These are phyloP conservation scores for Shinisaurus crocodilurus DNA, from an alignment of 2,113 vertebrate genomes.

Conservation along the genomic window DNA sequence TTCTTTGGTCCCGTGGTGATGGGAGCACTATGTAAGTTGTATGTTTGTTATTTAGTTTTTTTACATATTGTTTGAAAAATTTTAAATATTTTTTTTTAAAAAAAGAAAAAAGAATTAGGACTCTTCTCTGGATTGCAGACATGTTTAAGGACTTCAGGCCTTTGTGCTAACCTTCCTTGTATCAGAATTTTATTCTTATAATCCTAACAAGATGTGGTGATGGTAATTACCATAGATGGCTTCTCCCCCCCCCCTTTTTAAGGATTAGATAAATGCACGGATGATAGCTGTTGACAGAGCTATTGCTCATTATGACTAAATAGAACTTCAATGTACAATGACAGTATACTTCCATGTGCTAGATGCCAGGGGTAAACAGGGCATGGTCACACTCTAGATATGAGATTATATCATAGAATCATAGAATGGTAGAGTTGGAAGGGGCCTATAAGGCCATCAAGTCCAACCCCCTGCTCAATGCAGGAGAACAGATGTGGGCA, in stretches of 20 bases:
- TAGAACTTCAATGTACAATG: neutral
- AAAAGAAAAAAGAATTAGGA: too few relatives aligned
- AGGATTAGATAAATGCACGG: neutral
- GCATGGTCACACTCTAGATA: neutral
- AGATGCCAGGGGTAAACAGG: neutral
- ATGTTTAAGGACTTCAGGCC: slow-evolving; percentile 1
- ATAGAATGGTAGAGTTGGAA: too few relatives aligned
- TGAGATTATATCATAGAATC: neutral
- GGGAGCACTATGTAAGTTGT: too few relatives aligned
- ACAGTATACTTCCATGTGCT: neutral
- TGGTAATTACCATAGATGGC: neutral
- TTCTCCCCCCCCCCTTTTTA: neutral
- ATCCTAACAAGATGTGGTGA: neutral
- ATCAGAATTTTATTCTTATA: neutral
- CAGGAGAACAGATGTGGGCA: too few relatives aligned
- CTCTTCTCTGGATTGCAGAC: neutral
- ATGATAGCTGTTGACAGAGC: neutral
- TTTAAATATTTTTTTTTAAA: too few relatives aligned
- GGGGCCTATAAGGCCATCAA: too few relatives aligned
- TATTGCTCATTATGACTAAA: neutral
- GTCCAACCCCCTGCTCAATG: too few relatives aligned
- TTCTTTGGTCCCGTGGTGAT: too few relatives aligned
- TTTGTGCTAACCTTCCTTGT: accelerated
- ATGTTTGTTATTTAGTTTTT: too few relatives aligned
- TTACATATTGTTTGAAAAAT: too few relatives aligned